These are phyloP conservation scores for Amblyteles armatorius DNA, from an alignment of 2,888 invertebrate species.

Conservation along the genomic window DNA sequence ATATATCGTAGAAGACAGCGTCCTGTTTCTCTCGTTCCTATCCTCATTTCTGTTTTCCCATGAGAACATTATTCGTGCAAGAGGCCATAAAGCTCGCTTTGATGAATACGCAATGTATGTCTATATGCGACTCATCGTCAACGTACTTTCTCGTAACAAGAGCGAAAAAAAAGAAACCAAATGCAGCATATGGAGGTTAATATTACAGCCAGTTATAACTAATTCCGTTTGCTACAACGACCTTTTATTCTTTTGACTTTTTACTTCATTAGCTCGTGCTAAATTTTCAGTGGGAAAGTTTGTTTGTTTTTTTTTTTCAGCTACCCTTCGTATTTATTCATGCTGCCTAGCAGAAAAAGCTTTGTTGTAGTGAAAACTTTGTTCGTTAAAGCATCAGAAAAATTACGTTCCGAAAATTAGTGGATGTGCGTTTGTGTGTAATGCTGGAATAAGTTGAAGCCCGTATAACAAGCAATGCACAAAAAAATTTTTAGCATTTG, in stretches of 20 bases:
- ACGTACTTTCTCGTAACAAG: background rate
- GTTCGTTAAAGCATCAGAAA: background rate
- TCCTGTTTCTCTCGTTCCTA: slow-evolving; percentile 10
- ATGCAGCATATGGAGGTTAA: background rate
- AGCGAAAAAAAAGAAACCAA: background rate
- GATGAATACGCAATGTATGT: slow-evolving; percentile 13
- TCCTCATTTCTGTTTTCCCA: background rate
- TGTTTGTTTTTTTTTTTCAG: background rate
- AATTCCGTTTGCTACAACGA: background rate
- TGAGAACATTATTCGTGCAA: slow-evolving; percentile 26
- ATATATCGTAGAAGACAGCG: slow-evolving; percentile 18
- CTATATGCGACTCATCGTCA: slow-evolving; percentile 2
- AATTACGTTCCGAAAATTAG: background rate
- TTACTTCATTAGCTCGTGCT: background rate
- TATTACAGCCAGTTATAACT: background rate
- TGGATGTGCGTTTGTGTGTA: background rate
- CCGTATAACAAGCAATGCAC: no score
- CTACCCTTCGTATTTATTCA: background rate
- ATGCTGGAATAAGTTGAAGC: no score
- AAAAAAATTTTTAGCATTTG: no score
- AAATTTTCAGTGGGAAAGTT: background rate
- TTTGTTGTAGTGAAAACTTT: background rate
- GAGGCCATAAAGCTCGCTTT: slow-evolving; percentile 20
- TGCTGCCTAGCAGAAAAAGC: background rate
- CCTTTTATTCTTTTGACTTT: background rate